Conservation (phyloP, 1,140 invertebrate genomes). For the Akabosia matsudoensis region DNA sequence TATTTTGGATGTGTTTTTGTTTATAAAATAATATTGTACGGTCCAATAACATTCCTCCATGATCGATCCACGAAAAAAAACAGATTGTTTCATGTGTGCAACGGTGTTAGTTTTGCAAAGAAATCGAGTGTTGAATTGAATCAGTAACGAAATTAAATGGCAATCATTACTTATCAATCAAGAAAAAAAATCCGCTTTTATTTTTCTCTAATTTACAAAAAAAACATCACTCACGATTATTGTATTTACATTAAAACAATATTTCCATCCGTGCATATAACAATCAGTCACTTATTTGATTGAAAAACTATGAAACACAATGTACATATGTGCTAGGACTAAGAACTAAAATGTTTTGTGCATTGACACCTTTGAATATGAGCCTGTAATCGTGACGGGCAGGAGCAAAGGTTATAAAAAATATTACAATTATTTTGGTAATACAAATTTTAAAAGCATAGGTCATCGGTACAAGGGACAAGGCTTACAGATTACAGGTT, state of each 20-base stretch:
- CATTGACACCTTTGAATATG: conserved; percentile 17
- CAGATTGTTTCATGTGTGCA: not conserved
- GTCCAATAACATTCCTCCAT: conserved; percentile 10
- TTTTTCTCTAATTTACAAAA: conserved; percentile 6
- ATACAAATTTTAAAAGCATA: no score
- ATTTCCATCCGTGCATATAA: no score
- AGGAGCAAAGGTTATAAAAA: not conserved
- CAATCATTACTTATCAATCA: conserved; percentile 4
- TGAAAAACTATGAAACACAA: no score
- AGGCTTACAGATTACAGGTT: not conserved
- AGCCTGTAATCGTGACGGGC: not conserved
- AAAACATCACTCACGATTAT: no score
- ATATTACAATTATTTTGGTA: no score
- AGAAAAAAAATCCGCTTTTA: not conserved
- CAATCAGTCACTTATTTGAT: no score
- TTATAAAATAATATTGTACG: conserved; percentile 2
- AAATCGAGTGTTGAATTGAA: conserved; percentile 6
- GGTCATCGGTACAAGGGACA: not conserved
- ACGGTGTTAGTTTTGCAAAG: no score
- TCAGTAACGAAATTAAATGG: conserved; percentile 18
- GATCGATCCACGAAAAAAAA: not conserved
- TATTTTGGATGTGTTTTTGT: not conserved
- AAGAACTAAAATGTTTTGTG: not conserved
- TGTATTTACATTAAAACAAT: no score
- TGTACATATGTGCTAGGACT: no score